These are phyloP conservation scores for Coboldia fuscipes DNA, from an alignment of 1,140 invertebrate species.

Conservation along the genomic window DNA sequence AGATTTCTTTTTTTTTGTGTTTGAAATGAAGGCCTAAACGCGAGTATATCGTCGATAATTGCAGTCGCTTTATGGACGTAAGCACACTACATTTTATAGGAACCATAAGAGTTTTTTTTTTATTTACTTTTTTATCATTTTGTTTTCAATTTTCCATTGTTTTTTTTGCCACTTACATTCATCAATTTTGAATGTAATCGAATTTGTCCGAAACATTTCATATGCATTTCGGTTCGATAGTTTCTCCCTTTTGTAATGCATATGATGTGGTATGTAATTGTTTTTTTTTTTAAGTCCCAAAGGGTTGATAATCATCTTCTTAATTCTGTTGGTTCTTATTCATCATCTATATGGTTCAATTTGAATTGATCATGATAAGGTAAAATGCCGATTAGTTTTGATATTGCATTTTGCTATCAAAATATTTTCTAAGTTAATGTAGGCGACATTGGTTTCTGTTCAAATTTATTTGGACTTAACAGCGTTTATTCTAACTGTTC, in stretches of 20 bases:
- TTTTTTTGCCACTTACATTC: background rate
- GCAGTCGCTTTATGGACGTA: slow-evolving; percentile 21
- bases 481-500: slow-evolving; percentile 79
- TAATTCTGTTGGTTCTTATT: background rate
- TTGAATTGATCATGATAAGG: too few species aligned
- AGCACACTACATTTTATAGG: slow-evolving; percentile 8
- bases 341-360: background rate
- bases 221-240: slow-evolving; percentile 1
- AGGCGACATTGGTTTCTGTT: too few species aligned
- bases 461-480: too few species aligned
- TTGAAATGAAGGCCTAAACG: slow-evolving; percentile 34
- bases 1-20: slow-evolving; percentile 11
- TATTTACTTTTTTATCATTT: slow-evolving; percentile 18
- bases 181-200: background rate
- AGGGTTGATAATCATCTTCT: background rate
- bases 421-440: too few species aligned
- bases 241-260: background rate
- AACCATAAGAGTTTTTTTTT: slow-evolving; percentile 4
- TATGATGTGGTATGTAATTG: background rate
- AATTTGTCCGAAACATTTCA: slow-evolving; percentile 2
- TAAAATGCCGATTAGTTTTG: too few species aligned
- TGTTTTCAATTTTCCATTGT: slow-evolving; percentile 7
- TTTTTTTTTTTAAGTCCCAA: background rate
- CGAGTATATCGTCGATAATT: slow-evolving; percentile 25
- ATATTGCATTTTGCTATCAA: too few species aligned